phyloP scores from a whole-genome alignment of 1,140 invertebrate species.

The Drosophila cardini region DNA sequence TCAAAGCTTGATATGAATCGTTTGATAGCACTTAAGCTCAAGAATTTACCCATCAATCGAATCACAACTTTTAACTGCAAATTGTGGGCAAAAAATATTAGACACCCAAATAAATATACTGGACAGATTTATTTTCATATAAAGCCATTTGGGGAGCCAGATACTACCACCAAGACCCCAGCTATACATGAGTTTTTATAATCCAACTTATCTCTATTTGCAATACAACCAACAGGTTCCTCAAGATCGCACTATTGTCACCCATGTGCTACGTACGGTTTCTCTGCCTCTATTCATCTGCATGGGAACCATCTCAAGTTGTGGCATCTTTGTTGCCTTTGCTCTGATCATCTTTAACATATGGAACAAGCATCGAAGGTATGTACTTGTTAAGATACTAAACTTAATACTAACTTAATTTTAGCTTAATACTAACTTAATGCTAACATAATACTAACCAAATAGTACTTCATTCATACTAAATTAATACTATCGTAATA shows the following conservation, averaged over 20 bases:
- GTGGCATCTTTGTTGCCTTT: conserved; percentile 94
- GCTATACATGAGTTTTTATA: neutral
- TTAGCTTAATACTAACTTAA: too few relatives aligned
- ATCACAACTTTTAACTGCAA: conserved; percentile 38
- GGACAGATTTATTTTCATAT: conserved; percentile 34
- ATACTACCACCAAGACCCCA: neutral
- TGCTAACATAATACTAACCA: too few relatives aligned
- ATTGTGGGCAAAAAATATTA: conserved; percentile 59
- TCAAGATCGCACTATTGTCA: conserved; percentile 94
- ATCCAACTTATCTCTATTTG: neutral
- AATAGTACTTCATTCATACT: too few relatives aligned
- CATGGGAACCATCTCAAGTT: conserved; percentile 94
- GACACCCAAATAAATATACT: neutral
- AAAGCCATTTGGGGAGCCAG: neutral
- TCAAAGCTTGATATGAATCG: conserved; percentile 48
- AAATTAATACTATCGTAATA: too few relatives aligned
- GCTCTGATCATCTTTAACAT: conserved; percentile 95
- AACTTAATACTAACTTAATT: too few relatives aligned
- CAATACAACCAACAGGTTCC: conserved; percentile 56
- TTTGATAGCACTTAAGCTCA: conserved; percentile 51
- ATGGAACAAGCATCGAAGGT: conserved; percentile 95
- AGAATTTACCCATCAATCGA: conserved; percentile 30
- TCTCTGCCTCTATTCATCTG: conserved; percentile 95
- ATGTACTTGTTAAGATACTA: conserved; percentile 63
- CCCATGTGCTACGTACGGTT: conserved; percentile 92